phyloP scores from a whole-genome alignment of 2,113 vertebrate genomes.

The Malurus melanocephalus region DNA sequence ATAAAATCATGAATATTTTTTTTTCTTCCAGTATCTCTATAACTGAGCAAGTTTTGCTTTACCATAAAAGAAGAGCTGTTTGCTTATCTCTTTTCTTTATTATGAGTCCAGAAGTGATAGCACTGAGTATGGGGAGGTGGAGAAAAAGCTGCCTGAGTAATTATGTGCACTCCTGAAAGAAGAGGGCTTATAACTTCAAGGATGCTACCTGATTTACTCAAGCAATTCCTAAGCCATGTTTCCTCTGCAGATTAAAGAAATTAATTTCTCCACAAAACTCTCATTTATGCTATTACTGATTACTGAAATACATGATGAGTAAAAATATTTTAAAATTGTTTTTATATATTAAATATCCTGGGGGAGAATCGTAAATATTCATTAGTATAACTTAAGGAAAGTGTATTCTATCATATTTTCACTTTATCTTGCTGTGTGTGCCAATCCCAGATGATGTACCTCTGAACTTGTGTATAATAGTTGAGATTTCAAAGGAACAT shows the following conservation, averaged over 20 bases:
- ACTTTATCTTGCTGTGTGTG: neutral
- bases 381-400: neutral
- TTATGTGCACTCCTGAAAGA: neutral
- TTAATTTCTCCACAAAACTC: neutral
- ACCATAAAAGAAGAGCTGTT: neutral
- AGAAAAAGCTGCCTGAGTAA: neutral
- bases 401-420: neutral
- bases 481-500: neutral
- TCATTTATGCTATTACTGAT: neutral
- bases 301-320: neutral
- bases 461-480: neutral
- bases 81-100: neutral
- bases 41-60: conserved; percentile 25
- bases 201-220: neutral
- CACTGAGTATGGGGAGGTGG: neutral
- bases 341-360: neutral
- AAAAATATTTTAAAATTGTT: neutral
- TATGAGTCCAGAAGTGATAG: neutral
- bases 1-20: conserved; percentile 65
- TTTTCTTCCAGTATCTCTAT: conserved; percentile 53
- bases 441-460: neutral
- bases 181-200: neutral
- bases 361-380: neutral
- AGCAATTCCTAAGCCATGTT: neutral
- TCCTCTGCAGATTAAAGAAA: neutral